Base-by-base conservation (phyloP, 2,113 vertebrate genomes). In the crab-eating macaque (Macaca fascicularis) region DNA sequence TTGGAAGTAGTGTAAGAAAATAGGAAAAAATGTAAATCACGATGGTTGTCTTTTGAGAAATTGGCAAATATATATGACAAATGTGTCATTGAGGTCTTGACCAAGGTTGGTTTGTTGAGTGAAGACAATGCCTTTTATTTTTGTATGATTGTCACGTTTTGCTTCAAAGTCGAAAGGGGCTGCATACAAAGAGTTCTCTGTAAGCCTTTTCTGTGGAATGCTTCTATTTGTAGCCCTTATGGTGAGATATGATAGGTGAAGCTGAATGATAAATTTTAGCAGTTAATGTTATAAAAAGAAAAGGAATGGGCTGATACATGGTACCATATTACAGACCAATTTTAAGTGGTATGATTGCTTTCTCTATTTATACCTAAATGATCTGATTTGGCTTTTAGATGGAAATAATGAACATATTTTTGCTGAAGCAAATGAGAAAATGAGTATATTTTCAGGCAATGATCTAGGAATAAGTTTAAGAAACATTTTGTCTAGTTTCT, bases 401-500 rank as follows among this genome's bases (percentile, higher is more conserved):
- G n/a, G 79, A 79, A 87, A 96, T 32, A 94, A 72, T 89, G 84
- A 82, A 13, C 30, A 55, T 88, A n/a, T 50, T 69, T 81, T 64
- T 70, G 84, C 43, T 70, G 17, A 92, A 76, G 40, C 27, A 57
- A 78, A 43, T 48, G 35, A 84, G 27, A 82, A 87, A n/a, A 75
- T 87, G 40, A 83, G 12, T 67, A 57, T 12, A 3, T 59, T 91
- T 17, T 70, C 22, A n/a, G 23, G 80, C 22, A 90, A 2, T 52
- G 35, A 52, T 59, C 6, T 45, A 43, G 59, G 38, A 90, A 79
- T 89, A 72, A 59, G 8, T n/a, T 69, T 75, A 67, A 75, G 76
- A 89, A 94, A 92, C 17, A 35, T 59, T 59, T 64, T 74, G 35
- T 83, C 22, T 95, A 10, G 8, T 90, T 92, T 92, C 61, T 96